Base-by-base conservation (phyloP, 1,140 invertebrate genomes). In the Pogonomyrmex barbatus region DNA sequence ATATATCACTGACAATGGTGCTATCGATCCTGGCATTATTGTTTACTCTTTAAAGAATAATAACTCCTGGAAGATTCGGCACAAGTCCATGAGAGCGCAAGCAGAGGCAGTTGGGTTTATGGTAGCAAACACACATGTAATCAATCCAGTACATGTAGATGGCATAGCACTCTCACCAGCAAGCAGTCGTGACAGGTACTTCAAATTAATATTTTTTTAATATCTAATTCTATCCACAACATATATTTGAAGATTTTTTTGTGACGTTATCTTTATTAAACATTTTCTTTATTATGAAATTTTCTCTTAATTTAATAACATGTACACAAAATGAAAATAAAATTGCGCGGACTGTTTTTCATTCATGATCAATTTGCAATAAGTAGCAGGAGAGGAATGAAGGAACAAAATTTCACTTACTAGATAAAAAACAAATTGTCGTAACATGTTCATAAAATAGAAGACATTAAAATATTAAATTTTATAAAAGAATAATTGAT, bases 1-100 rank as follows among this genome's bases (percentile, higher is more conserved):
- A 3, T 97, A 97, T 88, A 97, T 97, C 8, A 96, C 96, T 0
- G 97, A 97, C 89, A 96, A 96, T 85, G 96, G 96, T 83, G 95
- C 94, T 0, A 92, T 95, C 0, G 96, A 97, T 92, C 97, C 97
- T 0, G 96, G 96, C n/a, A 96, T 97, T 36, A 96, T 97, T 60
- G 96, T 97, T 0, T 97, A 96, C 91, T 96, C 96, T 0, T 93
- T 96, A 33, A 92, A 91, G 63, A 95, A 96, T 76, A 95, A 96
- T 68, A 96, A 95, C 42, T 96, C 96, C 2, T 97, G 97, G 97
- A 97, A 97, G 91, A 87, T 97, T 12, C 94, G 96, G 4, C 96
- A 97, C 87, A 92, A 91, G 0, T 96, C 96, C 8, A 97, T 97
- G 97, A 95, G 94, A 62, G 95, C 96, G 0, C 95, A 96, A 63